A percentile compares a stretch with the other conserved stretches of the same genome.
phyloP scores from a whole-genome alignment of 1,140 invertebrate genomes.

The Coelopa frigida region DNA sequence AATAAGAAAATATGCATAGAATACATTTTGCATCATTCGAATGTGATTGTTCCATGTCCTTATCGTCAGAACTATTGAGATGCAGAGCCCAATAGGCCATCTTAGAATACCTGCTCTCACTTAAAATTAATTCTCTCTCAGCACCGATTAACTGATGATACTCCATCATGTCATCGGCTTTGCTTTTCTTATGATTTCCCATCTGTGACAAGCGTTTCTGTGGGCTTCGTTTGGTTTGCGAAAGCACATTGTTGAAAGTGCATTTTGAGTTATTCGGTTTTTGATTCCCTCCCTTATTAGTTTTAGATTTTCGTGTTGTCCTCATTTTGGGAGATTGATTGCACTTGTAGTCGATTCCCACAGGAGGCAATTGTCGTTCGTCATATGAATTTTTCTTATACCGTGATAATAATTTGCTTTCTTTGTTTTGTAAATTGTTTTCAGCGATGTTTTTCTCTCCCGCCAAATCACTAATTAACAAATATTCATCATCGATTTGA shows the following conservation, averaged over 20 bases:
- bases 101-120: constrained; percentile 18
- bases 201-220: background rate
- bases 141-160: constrained; percentile 16
- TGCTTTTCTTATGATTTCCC: constrained; percentile 2
- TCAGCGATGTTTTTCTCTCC: constrained; percentile 5
- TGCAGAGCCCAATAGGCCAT: constrained; percentile 16
- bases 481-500: too few relatives aligned
- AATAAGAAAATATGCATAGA: too few relatives aligned
- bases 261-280: constrained; percentile 9
- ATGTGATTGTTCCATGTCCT: constrained; percentile 22
- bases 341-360: constrained; percentile 19
- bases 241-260: constrained; percentile 8
- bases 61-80: constrained; percentile 19
- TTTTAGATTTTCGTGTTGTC: too few relatives aligned
- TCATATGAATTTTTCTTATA: constrained; percentile 18
- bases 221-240: constrained; percentile 3
- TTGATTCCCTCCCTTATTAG: too few relatives aligned
- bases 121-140: constrained; percentile 21
- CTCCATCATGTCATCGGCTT: constrained; percentile 12
- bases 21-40: constrained; percentile 13
- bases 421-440: too few relatives aligned
- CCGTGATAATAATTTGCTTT: too few relatives aligned
- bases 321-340: too few relatives aligned
- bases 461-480: too few relatives aligned
- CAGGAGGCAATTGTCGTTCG: constrained; percentile 18